These are phyloP conservation scores for Perccottus glenii DNA, from an alignment of 2,113 vertebrate species.

Conservation along the genomic window DNA sequence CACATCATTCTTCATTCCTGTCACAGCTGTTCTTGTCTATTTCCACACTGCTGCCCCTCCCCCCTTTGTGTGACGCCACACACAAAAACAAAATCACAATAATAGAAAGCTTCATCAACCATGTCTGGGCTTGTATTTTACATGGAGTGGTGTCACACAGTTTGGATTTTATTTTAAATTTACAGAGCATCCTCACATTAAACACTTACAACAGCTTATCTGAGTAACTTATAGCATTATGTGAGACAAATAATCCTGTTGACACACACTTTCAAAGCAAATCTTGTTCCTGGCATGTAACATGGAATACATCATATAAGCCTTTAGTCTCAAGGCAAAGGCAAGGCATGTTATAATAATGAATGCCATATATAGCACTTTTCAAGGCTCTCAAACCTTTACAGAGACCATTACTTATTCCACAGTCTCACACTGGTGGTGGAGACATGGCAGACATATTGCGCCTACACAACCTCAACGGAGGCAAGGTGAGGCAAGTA, in stretches of 20 bases:
- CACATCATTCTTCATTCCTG: constrained; percentile 75
- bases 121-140: background rate
- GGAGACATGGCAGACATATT: too few relatives aligned
- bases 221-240: background rate
- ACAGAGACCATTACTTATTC: too few relatives aligned
- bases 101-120: background rate
- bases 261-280: background rate
- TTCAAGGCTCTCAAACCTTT: too few relatives aligned
- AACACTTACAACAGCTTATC: background rate
- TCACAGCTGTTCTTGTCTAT: constrained; percentile 84
- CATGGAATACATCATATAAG: background rate
- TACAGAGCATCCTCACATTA: too few relatives aligned
- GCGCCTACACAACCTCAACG: too few relatives aligned
- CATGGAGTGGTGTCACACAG: too few relatives aligned
- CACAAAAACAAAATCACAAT: constrained; percentile 23
- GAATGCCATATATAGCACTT: too few relatives aligned
- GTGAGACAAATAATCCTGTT: constrained; percentile 4
- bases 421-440: too few relatives aligned
- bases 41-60: constrained; percentile 68
- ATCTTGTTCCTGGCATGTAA: background rate
- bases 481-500: too few relatives aligned
- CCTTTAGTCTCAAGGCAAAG: background rate
- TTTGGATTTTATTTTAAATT: too few relatives aligned
- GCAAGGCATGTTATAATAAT: background rate
- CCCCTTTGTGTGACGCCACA: constrained; percentile 21